Conservation (phyloP, 2,888 invertebrate genomes). For the Philonicus albiceps region DNA sequence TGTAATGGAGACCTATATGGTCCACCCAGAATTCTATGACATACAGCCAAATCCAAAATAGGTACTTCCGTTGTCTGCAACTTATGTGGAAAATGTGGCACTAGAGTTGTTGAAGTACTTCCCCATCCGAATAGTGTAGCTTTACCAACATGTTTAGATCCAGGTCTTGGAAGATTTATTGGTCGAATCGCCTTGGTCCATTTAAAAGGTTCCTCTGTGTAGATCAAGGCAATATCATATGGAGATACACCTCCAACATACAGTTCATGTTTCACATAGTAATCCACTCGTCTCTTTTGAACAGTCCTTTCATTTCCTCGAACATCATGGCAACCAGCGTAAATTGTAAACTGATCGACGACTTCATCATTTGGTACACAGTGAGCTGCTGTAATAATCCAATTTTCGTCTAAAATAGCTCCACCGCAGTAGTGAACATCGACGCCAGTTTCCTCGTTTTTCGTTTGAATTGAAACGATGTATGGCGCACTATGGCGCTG, state of each 20-base stretch:
- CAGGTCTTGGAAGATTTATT: conserved; percentile 55
- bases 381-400: conserved; percentile 62
- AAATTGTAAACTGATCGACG: conserved; percentile 56
- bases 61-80: conserved; percentile 58
- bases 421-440: conserved; percentile 60
- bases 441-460: conserved; percentile 50
- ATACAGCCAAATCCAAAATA: conserved; percentile 56
- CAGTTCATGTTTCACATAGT: conserved; percentile 57
- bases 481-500: conserved; percentile 59
- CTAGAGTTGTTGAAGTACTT: conserved; percentile 59
- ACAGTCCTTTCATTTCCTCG: conserved; percentile 52
- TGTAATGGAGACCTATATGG: conserved; percentile 46
- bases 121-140: conserved; percentile 60
- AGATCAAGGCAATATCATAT: conserved; percentile 60
- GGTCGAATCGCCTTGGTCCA: conserved; percentile 57
- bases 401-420: conserved; percentile 59
- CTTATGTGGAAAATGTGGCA: conserved; percentile 54
- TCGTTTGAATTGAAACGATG: conserved; percentile 57
- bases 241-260: conserved; percentile 59
- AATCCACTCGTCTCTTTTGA: conserved; percentile 58
- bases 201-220: conserved; percentile 56
- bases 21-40: conserved; percentile 57
- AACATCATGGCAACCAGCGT: conserved; percentile 60
- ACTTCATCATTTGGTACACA: conserved; percentile 55
- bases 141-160: conserved; percentile 55